Evolutionary conservation across 2,113 vertebrate genomes (phyloP).

Genomic region (Taxidea taxus): DNA sequence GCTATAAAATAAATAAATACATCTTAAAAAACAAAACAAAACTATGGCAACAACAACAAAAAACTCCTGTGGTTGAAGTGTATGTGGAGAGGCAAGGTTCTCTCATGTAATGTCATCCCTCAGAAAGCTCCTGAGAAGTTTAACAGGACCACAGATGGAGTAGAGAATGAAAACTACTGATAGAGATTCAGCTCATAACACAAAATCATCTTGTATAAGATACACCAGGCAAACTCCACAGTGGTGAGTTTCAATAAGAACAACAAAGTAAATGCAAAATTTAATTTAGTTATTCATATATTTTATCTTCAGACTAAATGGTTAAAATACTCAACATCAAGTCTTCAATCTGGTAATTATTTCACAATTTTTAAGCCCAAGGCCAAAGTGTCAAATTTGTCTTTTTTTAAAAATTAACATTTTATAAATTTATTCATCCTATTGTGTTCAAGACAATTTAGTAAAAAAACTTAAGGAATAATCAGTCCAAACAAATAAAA

Average conservation of each 20-base stretch:
- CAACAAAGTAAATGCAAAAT: background rate
- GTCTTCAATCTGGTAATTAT: background rate
- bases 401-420: background rate
- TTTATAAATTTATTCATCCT: conserved; percentile 20
- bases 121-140: background rate
- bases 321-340: background rate
- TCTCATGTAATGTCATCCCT: accelerated
- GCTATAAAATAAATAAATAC: background rate
- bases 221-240: background rate
- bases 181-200: background rate
- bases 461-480: background rate
- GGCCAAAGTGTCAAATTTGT: background rate
- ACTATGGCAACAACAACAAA: too few relatives aligned
- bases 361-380: conserved; percentile 7
- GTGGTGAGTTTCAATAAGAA: background rate
- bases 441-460: background rate
- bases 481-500: background rate
- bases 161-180: background rate
- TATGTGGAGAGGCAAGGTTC: background rate
- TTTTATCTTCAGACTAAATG: background rate
- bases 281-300: background rate
- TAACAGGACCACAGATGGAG: background rate
- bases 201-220: background rate
- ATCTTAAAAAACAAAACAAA: background rate
- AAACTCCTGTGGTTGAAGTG: background rate